Conservation (phyloP, 2,888 invertebrate genomes). For the Onchidella celtica region DNA sequence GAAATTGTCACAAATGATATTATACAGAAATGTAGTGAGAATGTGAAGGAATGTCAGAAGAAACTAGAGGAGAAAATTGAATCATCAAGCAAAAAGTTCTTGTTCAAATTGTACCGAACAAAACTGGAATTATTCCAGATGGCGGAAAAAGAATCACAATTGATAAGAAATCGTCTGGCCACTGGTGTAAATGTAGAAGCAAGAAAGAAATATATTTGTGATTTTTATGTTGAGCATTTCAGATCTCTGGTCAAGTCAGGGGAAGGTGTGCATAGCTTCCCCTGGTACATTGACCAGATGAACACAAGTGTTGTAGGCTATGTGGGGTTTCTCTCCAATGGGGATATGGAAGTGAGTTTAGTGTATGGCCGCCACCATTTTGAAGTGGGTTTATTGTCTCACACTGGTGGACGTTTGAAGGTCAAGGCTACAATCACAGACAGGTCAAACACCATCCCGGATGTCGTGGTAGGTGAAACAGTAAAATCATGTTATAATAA, state of each 20-base stretch:
- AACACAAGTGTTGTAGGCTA: neutral
- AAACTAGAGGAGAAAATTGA: too few relatives aligned
- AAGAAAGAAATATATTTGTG: neutral
- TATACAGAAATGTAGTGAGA: too few relatives aligned
- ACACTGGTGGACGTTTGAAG: neutral
- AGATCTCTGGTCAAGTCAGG: neutral
- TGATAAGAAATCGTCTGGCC: neutral
- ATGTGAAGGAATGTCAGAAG: too few relatives aligned
- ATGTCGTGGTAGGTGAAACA: too few relatives aligned
- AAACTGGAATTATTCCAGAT: neutral
- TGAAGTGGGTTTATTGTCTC: neutral
- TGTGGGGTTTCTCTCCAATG: neutral
- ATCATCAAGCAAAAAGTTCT: too few relatives aligned
- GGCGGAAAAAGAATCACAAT: neutral
- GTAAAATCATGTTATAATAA: too few relatives aligned
- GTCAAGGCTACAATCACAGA: slow-evolving; percentile 14
- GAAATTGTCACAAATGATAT: neutral
- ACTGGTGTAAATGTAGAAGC: neutral
- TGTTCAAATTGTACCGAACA: neutral
- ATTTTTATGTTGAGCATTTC: neutral
- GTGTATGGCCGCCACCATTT: neutral
- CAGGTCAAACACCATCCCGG: too few relatives aligned
- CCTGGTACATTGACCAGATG: slow-evolving; percentile 7
- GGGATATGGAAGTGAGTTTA: neutral
- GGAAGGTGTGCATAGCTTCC: neutral